Percentiles rank a stretch among this genome's conserved stretches.
Evolutionary conservation across 92 coral and sea anemone species (phyloP).

Genomic region (Epizoanthus stellaris): DNA sequence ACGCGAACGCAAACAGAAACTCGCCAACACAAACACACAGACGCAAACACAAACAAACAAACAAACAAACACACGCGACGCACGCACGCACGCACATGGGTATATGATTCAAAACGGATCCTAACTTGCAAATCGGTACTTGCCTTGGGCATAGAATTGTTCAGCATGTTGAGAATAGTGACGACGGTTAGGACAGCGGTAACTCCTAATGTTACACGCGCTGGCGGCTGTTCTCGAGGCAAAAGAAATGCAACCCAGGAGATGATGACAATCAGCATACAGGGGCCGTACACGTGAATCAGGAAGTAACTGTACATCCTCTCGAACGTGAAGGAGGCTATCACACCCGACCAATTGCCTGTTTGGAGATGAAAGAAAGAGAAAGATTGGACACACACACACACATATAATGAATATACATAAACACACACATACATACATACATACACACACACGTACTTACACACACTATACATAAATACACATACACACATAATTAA

Average conservation of each 20-base stretch:
- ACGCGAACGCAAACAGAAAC: too few relatives aligned
- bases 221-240: conserved; percentile 96
- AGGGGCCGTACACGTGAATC: conserved; percentile 98
- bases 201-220: conserved; percentile 95
- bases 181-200: conserved; percentile 96
- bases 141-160: conserved; percentile 99
- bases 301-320: conserved; percentile 94
- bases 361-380: not conserved
- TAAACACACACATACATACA: not conserved
- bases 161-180: conserved; percentile 92
- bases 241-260: conserved; percentile 94
- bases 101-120: not conserved
- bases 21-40: too few relatives aligned
- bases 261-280: conserved; percentile 87
- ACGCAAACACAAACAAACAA: too few relatives aligned
- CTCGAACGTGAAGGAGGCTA: conserved; percentile 82
- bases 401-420: not conserved
- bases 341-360: conserved; percentile 94
- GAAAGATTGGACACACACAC: not conserved
- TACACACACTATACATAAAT: too few relatives aligned
- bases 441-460: too few relatives aligned
- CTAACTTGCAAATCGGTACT: not conserved
- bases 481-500: too few relatives aligned
- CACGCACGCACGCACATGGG: not conserved
- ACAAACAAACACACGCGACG: not conserved